Base-by-base conservation (phyloP, 2,113 vertebrate genomes). In the Morone saxatilis region DNA sequence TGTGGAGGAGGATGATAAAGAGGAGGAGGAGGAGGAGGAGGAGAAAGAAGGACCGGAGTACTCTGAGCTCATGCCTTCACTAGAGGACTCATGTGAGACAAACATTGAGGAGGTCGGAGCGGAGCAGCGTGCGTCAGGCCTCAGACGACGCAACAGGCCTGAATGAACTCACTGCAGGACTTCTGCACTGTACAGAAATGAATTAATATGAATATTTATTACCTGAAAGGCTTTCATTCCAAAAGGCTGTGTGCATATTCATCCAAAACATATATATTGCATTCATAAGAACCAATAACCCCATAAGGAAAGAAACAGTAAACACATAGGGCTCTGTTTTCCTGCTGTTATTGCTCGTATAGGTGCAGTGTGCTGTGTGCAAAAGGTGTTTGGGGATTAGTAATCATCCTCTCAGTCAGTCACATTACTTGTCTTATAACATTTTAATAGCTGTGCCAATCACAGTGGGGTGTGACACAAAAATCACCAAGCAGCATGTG, bases 71-170 rank as follows among this genome's bases (percentile, higher is more conserved):
- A 73, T 60, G 22, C 83, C 48, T 43, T 89, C 85, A 3, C 60
- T 63, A 13, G 90, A 79, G 77, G 88, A 83, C 85, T 93, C 51
- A 1, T 77, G 85, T 22, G 78, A 90, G 41, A 61, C 69, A 41
- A 82, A 93, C 85, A 65, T 89, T 2, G 91, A 93, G 82, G 80
- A 88, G 9, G 86, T 90, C 14, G 76, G 92, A 2, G 76, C 66
- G 43, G 86, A 87, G 62, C 72, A 68, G 50, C 90, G 80, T 31
- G 86, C 73, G 16, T 90, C 79, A 4, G 94, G 90, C 54, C 91
- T 97, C 83, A 95, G 97, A 83, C 91, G 95, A 80, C 96, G 97
- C 70, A 95, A 93, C 86, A 95, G 91, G 90, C 95, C 80, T 0
- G 94, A 97, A 92, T 96, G 92, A 96, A 86, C 69, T 67, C 1